Evolutionary conservation across 2,888 invertebrate species (phyloP).

Genomic region (Lycocerus yunnanus): DNA sequence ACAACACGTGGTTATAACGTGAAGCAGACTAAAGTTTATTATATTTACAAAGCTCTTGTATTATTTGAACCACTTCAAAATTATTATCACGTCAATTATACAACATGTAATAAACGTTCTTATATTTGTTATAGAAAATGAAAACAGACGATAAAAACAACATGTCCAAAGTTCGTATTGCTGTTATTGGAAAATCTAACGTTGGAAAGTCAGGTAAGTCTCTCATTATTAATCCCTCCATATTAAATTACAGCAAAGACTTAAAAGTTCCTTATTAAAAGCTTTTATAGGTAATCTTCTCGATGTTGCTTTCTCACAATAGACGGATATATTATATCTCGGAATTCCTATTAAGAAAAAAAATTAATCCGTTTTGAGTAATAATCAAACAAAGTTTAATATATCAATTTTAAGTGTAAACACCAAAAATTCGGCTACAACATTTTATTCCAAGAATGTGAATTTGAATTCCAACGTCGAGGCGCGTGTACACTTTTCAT

Average conservation of each 20-base stretch:
- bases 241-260: neutral
- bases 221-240: neutral
- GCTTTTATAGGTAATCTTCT: slow-evolving; percentile 9
- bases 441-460: neutral
- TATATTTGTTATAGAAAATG: slow-evolving; percentile 52
- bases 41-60: neutral
- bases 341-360: neutral
- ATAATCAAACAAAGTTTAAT: neutral
- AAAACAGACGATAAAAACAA: slow-evolving; percentile 68
- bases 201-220: slow-evolving; percentile 80
- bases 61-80: neutral
- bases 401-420: neutral
- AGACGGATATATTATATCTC: neutral
- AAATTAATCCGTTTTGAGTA: neutral
- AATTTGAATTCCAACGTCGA: neutral
- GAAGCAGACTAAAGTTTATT: neutral
- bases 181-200: slow-evolving; percentile 76
- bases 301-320: neutral
- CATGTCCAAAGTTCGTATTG: slow-evolving; percentile 71
- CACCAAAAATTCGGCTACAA: neutral
- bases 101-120: neutral
- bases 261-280: neutral
- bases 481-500: neutral
- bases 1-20: neutral
- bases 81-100: neutral